Percentiles rank a stretch among this genome's conserved stretches.
phyloP scores from a whole-genome alignment of 1,140 invertebrate genomes.

The Chrysomallon squamiferum region DNA sequence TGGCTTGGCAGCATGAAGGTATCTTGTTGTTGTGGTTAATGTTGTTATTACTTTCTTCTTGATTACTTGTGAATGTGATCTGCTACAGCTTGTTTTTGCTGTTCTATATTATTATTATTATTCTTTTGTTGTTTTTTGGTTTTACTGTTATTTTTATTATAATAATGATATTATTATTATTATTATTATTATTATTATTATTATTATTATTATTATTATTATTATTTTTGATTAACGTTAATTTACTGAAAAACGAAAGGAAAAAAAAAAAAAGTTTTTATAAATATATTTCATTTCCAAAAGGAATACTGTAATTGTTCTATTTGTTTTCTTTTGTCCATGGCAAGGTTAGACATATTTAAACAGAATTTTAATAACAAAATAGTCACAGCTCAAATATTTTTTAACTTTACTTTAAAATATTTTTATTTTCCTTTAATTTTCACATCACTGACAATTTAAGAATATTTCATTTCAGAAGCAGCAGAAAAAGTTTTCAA shows the following conservation, averaged over 20 bases:
- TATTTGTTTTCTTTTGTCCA: no score
- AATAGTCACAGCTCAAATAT: no score
- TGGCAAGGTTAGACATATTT: no score
- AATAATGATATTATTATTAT: not conserved
- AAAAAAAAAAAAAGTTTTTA: slow-evolving; percentile 81
- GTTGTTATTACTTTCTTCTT: not conserved
- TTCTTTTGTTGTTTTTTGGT: not conserved
- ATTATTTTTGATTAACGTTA: not conserved
- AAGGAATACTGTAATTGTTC: no score
- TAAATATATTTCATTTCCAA: no score
- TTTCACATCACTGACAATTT: no score
- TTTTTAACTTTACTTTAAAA: no score
- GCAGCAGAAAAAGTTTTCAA: slow-evolving; percentile 52
- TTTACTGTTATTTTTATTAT: not conserved
- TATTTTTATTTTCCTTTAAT: no score
- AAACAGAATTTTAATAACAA: no score
- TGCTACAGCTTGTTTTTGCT: slow-evolving; percentile 36
- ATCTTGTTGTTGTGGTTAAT: no score
- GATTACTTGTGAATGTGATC: not conserved
- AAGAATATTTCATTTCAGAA: no score
- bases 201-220: not conserved
- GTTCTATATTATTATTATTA: slow-evolving; percentile 75
- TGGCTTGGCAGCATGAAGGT: slow-evolving; percentile 72
- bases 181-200: no score
- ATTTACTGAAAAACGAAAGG: slow-evolving; percentile 59